Evolutionary conservation across 2,888 invertebrate genomes (phyloP).

Genomic region (Platycnemis pennipes): DNA sequence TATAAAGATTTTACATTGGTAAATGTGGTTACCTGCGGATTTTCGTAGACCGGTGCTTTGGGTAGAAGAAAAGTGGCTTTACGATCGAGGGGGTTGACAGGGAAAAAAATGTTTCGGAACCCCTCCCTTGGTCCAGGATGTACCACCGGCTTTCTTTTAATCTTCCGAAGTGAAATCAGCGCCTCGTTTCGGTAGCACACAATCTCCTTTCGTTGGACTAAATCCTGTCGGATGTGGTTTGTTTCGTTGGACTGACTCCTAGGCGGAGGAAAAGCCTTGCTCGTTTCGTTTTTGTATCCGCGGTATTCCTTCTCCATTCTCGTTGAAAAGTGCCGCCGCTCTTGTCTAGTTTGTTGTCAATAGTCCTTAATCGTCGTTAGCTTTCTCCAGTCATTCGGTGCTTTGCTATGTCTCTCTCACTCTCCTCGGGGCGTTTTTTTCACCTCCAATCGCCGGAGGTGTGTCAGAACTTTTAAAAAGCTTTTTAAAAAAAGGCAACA

Average conservation of each 20-base stretch:
- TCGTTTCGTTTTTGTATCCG: neutral
- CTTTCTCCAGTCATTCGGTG: neutral
- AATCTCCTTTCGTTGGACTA: neutral
- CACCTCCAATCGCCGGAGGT: neutral
- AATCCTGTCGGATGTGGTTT: neutral
- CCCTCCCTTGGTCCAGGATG: neutral
- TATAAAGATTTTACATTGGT: too few relatives aligned
- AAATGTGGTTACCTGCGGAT: too few relatives aligned
- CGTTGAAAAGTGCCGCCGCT: neutral
- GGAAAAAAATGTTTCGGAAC: neutral
- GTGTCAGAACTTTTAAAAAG: constrained; percentile 36
- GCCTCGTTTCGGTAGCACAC: neutral
- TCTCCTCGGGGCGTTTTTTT: constrained; percentile 2
- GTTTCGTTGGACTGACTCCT: neutral
- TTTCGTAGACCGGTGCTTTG: too few relatives aligned
- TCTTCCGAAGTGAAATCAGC: neutral
- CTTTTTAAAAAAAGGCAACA: too few relatives aligned
- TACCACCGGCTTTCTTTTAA: neutral
- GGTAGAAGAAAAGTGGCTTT: too few relatives aligned
- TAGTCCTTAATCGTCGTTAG: neutral
- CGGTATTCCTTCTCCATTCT: neutral
- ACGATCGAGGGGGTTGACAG: too few relatives aligned
- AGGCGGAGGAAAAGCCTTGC: neutral
- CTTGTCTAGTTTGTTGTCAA: neutral
- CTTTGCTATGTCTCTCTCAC: neutral